Conservation (phyloP, 2,113 vertebrate genomes). For the Stigmatopora argus region DNA sequence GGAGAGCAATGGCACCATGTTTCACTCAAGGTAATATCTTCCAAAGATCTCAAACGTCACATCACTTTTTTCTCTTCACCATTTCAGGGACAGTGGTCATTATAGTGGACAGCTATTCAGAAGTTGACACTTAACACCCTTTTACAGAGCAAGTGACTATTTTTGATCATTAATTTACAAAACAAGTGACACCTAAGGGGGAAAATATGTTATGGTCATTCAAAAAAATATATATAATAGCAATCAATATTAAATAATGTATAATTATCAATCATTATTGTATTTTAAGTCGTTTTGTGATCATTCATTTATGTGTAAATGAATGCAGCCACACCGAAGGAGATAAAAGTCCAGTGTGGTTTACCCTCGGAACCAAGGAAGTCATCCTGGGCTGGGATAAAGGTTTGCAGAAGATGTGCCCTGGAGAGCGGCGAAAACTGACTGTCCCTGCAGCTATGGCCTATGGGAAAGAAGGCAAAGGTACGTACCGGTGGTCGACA, state of each 20-base stretch:
- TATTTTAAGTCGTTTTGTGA: too few relatives aligned
- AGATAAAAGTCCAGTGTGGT: slow-evolving; percentile 89
- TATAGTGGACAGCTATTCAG: neutral
- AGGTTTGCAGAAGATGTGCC: slow-evolving; percentile 87
- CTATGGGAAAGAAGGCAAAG: slow-evolving; percentile 96
- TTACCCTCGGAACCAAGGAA: slow-evolving; percentile 88
- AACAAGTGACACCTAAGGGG: too few relatives aligned
- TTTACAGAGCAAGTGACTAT: too few relatives aligned
- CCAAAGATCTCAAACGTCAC: slow-evolving; percentile 1
- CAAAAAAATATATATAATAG: too few relatives aligned
- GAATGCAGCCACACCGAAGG: slow-evolving; percentile 78
- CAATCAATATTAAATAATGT: too few relatives aligned
- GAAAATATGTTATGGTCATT: too few relatives aligned
- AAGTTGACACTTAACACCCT: neutral
- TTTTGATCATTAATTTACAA: too few relatives aligned
- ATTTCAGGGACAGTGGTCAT: neutral
- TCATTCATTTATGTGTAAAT: too few relatives aligned
- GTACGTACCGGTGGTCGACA: slow-evolving; percentile 52
- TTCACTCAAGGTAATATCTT: slow-evolving; percentile 86
- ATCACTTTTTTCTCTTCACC: neutral
- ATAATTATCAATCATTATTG: too few relatives aligned
- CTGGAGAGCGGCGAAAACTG: slow-evolving; percentile 86
- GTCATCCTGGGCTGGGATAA: slow-evolving; percentile 91
- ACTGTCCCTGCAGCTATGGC: slow-evolving; percentile 81
- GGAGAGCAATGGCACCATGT: slow-evolving; percentile 84